These are phyloP conservation scores for Cetoscarus ocellatus DNA, from an alignment of 2,797 vertebrate species.

Conservation along the genomic window DNA sequence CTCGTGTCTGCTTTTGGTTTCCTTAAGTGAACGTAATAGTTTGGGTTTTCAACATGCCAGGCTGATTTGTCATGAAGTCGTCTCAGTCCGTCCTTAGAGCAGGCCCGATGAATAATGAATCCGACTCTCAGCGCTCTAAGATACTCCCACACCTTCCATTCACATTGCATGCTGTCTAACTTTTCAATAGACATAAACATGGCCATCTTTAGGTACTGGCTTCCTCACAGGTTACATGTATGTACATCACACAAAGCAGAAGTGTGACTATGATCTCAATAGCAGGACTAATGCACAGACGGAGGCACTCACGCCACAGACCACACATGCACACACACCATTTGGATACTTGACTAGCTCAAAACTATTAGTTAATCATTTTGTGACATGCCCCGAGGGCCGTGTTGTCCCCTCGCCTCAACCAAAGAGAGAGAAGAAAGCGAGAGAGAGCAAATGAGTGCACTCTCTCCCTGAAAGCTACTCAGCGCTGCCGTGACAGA, in stretches of 20 bases:
- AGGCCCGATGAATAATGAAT: slow-evolving; percentile 46
- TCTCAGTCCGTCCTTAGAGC: slow-evolving; percentile 38
- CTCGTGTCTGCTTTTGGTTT: slow-evolving; percentile 38
- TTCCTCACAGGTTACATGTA: slow-evolving; percentile 18
- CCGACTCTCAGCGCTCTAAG: slow-evolving; percentile 29
- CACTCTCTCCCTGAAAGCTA: slow-evolving; percentile 73
- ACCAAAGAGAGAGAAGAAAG: slow-evolving; percentile 67
- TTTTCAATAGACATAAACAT: slow-evolving; percentile 14
- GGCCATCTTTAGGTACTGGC: slow-evolving; percentile 34
- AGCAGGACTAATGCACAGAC: slow-evolving; percentile 34
- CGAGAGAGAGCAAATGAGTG: slow-evolving; percentile 65
- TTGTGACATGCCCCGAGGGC: slow-evolving; percentile 75
- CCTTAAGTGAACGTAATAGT: slow-evolving; percentile 36
- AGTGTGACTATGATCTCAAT: slow-evolving; percentile 49
- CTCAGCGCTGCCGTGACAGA: slow-evolving; percentile 68
- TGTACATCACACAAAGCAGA: slow-evolving; percentile 20
- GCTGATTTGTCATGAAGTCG: slow-evolving; percentile 55
- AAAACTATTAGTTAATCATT: slow-evolving; percentile 81
- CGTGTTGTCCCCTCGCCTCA: slow-evolving; percentile 68
- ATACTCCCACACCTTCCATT: slow-evolving; percentile 18
- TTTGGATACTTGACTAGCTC: slow-evolving; percentile 70
- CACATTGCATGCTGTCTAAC: slow-evolving; percentile 22
- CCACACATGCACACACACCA: slow-evolving; percentile 45
- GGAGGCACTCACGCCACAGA: slow-evolving; percentile 34
- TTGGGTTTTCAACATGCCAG: slow-evolving; percentile 57